Evolutionary conservation across 2,797 vertebrate genomes (phyloP), one percentile per base, ranked within the genome.

Genomic region (Petrocephalus schoutedeni): DNA sequence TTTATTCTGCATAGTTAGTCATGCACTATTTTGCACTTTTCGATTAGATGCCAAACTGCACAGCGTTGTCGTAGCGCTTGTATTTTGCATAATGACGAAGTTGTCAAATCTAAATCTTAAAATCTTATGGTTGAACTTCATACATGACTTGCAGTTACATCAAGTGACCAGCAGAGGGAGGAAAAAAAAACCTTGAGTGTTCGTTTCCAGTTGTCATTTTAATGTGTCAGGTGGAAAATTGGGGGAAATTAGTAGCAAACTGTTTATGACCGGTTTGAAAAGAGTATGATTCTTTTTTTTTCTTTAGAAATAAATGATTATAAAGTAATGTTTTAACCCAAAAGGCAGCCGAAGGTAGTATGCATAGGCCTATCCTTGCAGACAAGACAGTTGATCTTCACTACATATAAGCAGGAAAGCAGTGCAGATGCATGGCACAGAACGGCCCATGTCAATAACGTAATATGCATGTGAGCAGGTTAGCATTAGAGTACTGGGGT

Each of bases 91-190:
- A 74, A 41, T 74, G 36, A 28, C 9, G 28, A 36, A 71, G 12
- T 36, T 7, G 16, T 41, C 10, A 9, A 71, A 36, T 36, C 28
- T 71, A 32, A 28, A 71, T 28, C 12, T 71, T 71, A 74, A 41
- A 7, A 74, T 74, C 32, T 19, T 7, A 41, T 71, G 10, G 32
- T 74, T 5, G 67, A n/a, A 59, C 9, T 67, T 88, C 41, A 28
- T 28, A 45, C 59, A 23, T 59, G 4, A 49, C 9, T 3, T 89
- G 90, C 80, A 93, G 87, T 92, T 89, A 77, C 88, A 56, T 82
- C 28, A 4, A 58, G 0, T 4, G 16, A 1, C 87, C 93, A 93
- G 87, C 58, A 91, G 93, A 89, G 90, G 91, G 92, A 64, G 90
- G 1, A 14, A 7, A 23, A 12, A n/a, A 1, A 51, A 54, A 23